These are phyloP conservation scores for Pteromalus puparum DNA, from an alignment of 1,140 invertebrate genomes.

Conservation along the genomic window DNA sequence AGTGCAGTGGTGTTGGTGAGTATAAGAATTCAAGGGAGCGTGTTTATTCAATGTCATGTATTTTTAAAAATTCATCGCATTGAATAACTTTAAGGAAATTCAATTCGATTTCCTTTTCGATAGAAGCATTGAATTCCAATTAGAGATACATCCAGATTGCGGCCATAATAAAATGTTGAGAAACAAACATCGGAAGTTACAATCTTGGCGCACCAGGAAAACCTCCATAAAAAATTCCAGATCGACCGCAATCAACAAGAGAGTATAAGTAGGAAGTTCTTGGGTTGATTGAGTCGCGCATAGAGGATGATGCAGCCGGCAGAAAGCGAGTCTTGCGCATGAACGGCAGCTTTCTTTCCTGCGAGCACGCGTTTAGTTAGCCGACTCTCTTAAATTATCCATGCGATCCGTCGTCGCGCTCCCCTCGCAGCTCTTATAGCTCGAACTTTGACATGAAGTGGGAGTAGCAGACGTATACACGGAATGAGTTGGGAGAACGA, in stretches of 20 bases:
- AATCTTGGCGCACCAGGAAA: no score
- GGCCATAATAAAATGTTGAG: no score
- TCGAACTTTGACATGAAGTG: constrained; percentile 44
- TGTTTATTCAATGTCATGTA: background rate
- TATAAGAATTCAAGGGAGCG: no score
- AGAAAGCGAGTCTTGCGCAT: background rate
- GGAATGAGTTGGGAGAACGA: background rate
- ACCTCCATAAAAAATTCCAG: background rate
- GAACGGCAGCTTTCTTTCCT: background rate
- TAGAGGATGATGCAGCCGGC: no score
- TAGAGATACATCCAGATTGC: no score
- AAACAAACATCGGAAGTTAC: background rate
- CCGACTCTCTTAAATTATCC: constrained; percentile 41
- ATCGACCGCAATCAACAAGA: constrained; percentile 2
- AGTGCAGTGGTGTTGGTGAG: no score
- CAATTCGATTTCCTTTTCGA: no score
- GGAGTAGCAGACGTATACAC: background rate
- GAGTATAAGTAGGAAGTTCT: background rate
- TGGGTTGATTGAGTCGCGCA: background rate
- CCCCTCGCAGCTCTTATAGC: background rate
- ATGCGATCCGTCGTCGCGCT: constrained; percentile 11
- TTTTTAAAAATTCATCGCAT: no score
- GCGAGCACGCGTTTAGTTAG: background rate
- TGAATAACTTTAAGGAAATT: no score
- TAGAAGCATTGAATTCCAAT: no score